phyloP scores from a whole-genome alignment of 2,113 vertebrate species.

The Rhynchomys soricoides region DNA sequence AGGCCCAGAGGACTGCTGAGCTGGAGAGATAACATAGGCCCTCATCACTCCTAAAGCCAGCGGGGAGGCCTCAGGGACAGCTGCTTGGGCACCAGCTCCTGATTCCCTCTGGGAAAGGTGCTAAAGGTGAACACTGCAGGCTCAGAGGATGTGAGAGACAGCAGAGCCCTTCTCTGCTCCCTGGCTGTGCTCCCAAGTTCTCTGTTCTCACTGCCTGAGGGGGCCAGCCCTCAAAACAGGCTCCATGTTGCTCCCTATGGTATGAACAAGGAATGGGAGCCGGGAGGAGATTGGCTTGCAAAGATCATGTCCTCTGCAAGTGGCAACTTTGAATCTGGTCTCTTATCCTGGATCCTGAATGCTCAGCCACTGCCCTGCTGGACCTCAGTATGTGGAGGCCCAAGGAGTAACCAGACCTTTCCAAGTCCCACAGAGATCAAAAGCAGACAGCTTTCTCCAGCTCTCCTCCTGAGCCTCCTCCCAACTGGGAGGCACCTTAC shows the following conservation, averaged over 20 bases:
- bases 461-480: not conserved
- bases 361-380: not conserved
- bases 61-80: not conserved
- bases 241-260: not conserved
- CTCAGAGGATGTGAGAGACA: not conserved
- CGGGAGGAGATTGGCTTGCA: rapidly evolving
- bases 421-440: not conserved
- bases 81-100: not conserved
- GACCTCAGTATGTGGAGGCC: not conserved
- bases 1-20: not conserved
- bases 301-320: not conserved
- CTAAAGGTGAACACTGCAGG: rapidly evolving
- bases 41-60: not conserved
- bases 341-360: not conserved
- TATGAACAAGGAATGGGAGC: not conserved
- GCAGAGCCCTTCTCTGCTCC: not conserved
- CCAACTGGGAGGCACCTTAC: not conserved
- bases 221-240: not conserved
- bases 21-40: not conserved
- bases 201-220: rapidly evolving
- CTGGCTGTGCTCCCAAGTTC: not conserved
- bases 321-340: not conserved
- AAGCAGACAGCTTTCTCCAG: rapidly evolving
- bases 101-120: not conserved
- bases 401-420: not conserved